Base-by-base conservation (phyloP, 2,888 invertebrate genomes). In the Schizotus pectinicornis region DNA sequence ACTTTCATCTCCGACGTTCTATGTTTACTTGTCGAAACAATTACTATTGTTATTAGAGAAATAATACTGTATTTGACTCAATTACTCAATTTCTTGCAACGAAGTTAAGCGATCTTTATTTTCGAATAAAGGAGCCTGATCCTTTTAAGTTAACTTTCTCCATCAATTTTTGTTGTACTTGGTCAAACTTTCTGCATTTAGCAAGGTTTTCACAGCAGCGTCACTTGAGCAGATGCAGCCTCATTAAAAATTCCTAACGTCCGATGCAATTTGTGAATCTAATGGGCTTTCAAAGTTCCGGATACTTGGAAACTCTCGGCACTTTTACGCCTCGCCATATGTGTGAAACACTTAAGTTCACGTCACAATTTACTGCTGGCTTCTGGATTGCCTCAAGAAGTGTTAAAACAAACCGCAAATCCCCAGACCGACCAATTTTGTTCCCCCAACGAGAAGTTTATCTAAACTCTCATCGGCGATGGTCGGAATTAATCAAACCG, bases 271-370 rank as follows among this genome's bases (percentile, higher is more conserved):
- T 56, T 56, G 56, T 59, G 46, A 55, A 56, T 59, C 45, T 59
- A 59, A 59, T 59, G 54, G 54, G 55, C 37, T 59, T 55, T 59
- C 38, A 39, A 46, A 50, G 51, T 59, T 59, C 59, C 38, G 43
- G 51, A 58, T 39, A 37, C 36, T 35, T 35, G 36, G 36, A 9
- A 43, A 49, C 41, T 39, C 37, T 14, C n/a, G 14, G 41, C 46
- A 36, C 13, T 37, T 41, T 54, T 50, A 49, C 49, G 34, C 35
- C 33, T 22, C 39, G 34, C 59, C 55, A 55, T 50, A 59, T 59
- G 59, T 59, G 56, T 56, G 55, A 59, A 55, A 55, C 36, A 50
- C 54, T 55, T 39, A 48, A 48, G 14, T 39, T 49, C 36, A 48
- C 34, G 33, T 32, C 36, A 52, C 46, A 52, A 33, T 58, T 12